Percentiles rank a stretch among this genome's conserved stretches.
Evolutionary conservation across 1,140 invertebrate species (phyloP).

Genomic region (Drosophila pseudoananassae): DNA sequence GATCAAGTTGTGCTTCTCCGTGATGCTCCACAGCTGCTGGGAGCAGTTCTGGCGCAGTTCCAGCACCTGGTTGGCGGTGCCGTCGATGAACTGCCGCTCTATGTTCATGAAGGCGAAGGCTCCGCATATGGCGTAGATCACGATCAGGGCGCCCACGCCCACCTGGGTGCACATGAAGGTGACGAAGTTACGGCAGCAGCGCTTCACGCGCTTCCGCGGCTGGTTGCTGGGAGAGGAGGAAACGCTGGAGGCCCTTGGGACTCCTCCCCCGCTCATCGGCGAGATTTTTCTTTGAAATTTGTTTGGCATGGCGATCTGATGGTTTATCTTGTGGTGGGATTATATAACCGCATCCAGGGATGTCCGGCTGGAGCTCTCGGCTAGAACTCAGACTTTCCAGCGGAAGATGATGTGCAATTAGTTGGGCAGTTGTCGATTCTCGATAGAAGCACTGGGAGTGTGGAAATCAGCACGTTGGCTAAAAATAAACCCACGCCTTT

Average conservation of each 20-base stretch:
- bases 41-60: constrained; percentile 86
- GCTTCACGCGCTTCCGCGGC: constrained; percentile 87
- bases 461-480: constrained; percentile 44
- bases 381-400: constrained; percentile 8
- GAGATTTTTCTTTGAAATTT: constrained; percentile 73
- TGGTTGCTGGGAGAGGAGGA: constrained; percentile 88
- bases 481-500: constrained; percentile 51
- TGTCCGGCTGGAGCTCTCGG: constrained; percentile 6
- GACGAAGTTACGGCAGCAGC: constrained; percentile 92
- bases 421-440: constrained; percentile 36
- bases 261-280: constrained; percentile 23
- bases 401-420: constrained; percentile 30
- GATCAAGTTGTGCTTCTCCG: constrained; percentile 89
- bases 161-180: constrained; percentile 97
- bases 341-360: constrained; percentile 35
- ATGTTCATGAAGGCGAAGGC: constrained; percentile 96
- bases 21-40: constrained; percentile 90
- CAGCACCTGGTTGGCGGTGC: constrained; percentile 85
- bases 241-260: constrained; percentile 37
- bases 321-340: constrained; percentile 23
- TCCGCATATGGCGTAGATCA: constrained; percentile 97
- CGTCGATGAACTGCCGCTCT: constrained; percentile 89
- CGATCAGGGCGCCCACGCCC: constrained; percentile 96
- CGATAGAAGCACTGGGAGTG: constrained; percentile 20
- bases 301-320: constrained; percentile 42